A percentile compares a stretch with the other conserved stretches of the same genome.
These are phyloP conservation scores for Andrena trimmerana DNA, from an alignment of 2,888 invertebrate genomes.

Conservation along the genomic window DNA sequence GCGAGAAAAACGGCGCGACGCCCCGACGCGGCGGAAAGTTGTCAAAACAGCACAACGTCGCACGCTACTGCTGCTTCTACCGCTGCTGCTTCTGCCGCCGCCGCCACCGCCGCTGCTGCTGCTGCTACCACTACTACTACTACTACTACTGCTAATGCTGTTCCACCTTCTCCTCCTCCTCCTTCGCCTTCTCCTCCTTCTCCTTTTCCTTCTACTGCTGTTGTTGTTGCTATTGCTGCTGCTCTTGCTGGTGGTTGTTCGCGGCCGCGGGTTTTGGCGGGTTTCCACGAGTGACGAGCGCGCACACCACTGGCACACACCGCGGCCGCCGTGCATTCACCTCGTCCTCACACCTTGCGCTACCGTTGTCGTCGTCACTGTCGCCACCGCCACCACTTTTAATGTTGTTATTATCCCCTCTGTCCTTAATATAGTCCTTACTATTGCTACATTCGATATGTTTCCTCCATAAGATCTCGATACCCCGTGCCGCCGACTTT, in stretches of 20 bases:
- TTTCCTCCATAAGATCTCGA: conserved; percentile 59
- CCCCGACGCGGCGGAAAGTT: conserved; percentile 61
- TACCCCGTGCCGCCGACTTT: conserved; percentile 67
- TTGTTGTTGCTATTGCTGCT: conserved; percentile 54
- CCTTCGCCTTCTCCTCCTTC: conserved; percentile 44
- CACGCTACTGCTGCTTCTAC: conserved; percentile 33
- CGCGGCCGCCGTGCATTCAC: conserved; percentile 82
- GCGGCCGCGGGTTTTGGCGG: conserved; percentile 81
- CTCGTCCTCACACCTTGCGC: conserved; percentile 76
- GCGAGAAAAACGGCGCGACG: conserved; percentile 67
- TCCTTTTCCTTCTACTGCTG: conserved; percentile 42
- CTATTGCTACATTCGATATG: conserved; percentile 62
- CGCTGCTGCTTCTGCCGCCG: conserved; percentile 10
- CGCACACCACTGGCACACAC: conserved; percentile 75
- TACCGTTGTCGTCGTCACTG: conserved; percentile 65
- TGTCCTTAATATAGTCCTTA: conserved; percentile 56
- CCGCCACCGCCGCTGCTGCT: conserved; percentile 7
- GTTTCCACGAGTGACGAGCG: conserved; percentile 77
- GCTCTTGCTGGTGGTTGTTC: conserved; percentile 68
- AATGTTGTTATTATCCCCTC: conserved; percentile 54
- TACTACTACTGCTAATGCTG: conserved; percentile 40
- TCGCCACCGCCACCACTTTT: conserved; percentile 39
- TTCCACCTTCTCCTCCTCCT: conserved; percentile 47
- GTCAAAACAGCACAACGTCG: conserved; percentile 61
- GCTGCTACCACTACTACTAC: not conserved